Evolutionary conservation across 2,113 vertebrate genomes (phyloP).

Genomic region (Uropsilus gracilis): DNA sequence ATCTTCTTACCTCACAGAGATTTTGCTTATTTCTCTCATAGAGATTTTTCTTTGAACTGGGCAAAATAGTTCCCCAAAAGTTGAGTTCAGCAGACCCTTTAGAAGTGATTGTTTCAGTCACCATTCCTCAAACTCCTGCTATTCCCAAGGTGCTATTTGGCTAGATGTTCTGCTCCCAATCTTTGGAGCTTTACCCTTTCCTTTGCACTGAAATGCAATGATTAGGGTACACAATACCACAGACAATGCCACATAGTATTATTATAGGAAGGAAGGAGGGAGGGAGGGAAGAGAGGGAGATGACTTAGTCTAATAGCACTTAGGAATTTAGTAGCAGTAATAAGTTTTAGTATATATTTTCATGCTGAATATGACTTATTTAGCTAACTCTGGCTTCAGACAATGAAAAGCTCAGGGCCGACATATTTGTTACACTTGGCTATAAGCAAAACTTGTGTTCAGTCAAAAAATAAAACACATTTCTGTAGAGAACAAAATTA

Average conservation of each 20-base stretch:
- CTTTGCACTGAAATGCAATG: not conserved
- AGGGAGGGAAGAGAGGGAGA: not conserved
- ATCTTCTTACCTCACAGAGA: not conserved
- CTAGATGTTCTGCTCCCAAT: not conserved
- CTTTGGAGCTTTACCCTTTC: not conserved
- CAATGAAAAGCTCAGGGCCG: not conserved
- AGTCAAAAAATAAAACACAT: not conserved
- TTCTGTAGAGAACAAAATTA: not conserved
- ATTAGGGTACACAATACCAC: not conserved
- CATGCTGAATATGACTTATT: not conserved
- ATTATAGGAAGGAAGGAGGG: no score
- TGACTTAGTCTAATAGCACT: not conserved
- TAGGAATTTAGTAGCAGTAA: not conserved
- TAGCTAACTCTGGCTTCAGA: not conserved
- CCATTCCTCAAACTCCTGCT: not conserved
- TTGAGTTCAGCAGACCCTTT: not conserved
- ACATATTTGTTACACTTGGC: not conserved
- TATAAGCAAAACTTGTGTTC: not conserved
- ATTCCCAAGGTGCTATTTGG: not conserved
- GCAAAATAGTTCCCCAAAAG: not conserved
- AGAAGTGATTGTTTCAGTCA: not conserved
- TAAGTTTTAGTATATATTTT: not conserved
- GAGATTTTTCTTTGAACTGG: not conserved
- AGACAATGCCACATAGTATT: not conserved
- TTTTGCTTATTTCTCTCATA: not conserved